Evolutionary conservation across 1,140 invertebrate genomes (phyloP).

Genomic region (Calephelis virginiensis): DNA sequence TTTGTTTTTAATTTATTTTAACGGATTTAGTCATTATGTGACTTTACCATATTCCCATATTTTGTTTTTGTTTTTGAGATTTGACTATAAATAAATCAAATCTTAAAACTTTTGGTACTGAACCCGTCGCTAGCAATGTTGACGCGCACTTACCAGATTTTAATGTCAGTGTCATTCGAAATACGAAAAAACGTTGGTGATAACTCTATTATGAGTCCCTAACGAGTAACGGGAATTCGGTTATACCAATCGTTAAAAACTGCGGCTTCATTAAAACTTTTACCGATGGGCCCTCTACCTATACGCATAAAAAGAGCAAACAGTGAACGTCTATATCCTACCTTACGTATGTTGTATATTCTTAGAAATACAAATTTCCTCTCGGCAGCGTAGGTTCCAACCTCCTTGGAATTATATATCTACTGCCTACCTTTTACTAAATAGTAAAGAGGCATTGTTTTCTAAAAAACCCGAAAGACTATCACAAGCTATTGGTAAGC

Average conservation of each 20-base stretch:
- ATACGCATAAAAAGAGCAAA: neutral
- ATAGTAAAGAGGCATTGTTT: too few relatives aligned
- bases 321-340: neutral
- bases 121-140: neutral
- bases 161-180: neutral
- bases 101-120: neutral
- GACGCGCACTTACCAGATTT: neutral
- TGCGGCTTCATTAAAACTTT: constrained; percentile 72
- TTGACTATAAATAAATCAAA: too few relatives aligned
- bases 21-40: too few relatives aligned
- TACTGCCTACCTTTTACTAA: too few relatives aligned
- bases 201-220: constrained; percentile 53
- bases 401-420: too few relatives aligned
- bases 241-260: constrained; percentile 68
- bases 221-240: constrained; percentile 56
- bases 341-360: neutral
- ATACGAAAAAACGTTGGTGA: constrained; percentile 10
- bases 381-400: too few relatives aligned
- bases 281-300: constrained; percentile 28
- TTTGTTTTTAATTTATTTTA: too few relatives aligned
- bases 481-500: too few relatives aligned
- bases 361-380: too few relatives aligned
- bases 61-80: too few relatives aligned
- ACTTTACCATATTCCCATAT: too few relatives aligned
- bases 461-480: too few relatives aligned